Evolutionary conservation across 2,797 vertebrate genomes (phyloP).

Genomic region (Cottoperca gobio): DNA sequence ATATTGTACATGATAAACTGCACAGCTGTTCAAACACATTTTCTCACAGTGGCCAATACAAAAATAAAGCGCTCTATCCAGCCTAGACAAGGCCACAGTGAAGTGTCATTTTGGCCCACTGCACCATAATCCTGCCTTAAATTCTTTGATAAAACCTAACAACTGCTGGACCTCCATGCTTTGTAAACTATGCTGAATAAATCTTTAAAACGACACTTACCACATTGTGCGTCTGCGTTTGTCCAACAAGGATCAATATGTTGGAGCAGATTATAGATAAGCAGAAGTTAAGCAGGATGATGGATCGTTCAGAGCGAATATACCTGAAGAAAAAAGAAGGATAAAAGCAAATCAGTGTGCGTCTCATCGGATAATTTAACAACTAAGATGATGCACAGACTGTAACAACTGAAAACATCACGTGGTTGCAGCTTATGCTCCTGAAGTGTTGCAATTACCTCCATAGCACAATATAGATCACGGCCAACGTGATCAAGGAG

Average conservation of each 20-base stretch:
- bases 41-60: background rate
- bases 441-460: constrained; percentile 86
- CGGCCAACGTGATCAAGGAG: constrained; percentile 95
- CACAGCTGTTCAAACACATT: background rate
- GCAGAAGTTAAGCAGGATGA: constrained; percentile 99
- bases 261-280: constrained; percentile 99
- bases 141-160: constrained; percentile 1
- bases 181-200: constrained; percentile 6
- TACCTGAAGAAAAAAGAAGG: constrained; percentile 82
- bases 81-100: constrained; percentile 15
- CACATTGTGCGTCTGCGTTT: constrained; percentile 98
- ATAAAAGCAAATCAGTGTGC: constrained; percentile 4
- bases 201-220: constrained; percentile 82
- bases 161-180: background rate
- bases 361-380: background rate
- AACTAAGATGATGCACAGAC: background rate
- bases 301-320: constrained; percentile 97
- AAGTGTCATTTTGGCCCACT: constrained; percentile 13
- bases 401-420: background rate
- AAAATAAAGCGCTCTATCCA: constrained; percentile 19
- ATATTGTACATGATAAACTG: background rate
- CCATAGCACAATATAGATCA: constrained; percentile 97
- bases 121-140: background rate
- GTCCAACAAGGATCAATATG: constrained; percentile 97
- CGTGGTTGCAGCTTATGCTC: constrained; percentile 4